Evolutionary conservation across 2,113 vertebrate species (phyloP), one percentile per base, ranked within the genome.

Genomic region (Alligator mississippiensis): DNA sequence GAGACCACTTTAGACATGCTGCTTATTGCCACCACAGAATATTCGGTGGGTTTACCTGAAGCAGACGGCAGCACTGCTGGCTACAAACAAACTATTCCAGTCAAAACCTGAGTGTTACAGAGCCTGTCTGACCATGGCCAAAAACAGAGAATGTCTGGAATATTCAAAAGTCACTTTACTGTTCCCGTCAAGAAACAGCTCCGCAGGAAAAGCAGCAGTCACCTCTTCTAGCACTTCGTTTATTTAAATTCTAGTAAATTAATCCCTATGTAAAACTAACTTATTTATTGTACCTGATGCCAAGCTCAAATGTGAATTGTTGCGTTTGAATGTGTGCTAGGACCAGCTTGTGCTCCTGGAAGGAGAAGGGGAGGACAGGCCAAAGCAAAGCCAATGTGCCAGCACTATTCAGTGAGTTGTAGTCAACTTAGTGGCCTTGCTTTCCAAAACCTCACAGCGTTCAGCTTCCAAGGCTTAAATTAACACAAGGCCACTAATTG

Each of bases 1-100:
- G 99, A 99, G 97, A 99, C 98, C 8, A 99, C 99, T 0, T 96
- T 99, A 91, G 99, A 99, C 97, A 99, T 99, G 2, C 80, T 99
- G 95, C 98, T 99, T 68, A 98, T 99, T 4, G 99, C 99, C 82
- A 99, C 99, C 18, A 98, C 98, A 0, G 99, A 99, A 90, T 97
- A 99, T 19, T 97, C 99, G 0, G 99, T 99, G 80, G 99, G 98
- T 0, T 97, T 99, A 85, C 99, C 99, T 0, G 99, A 97, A 68
- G 98, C 99, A 1, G 97, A 96, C 0, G 97, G 98, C 80, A 97
- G 97, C 82, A 78, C 96, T 11, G 96, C 95, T 0, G 97, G 98
- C 57, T 98, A 98, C 98, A 97, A 98, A 74, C 98, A 98, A 93
- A 99, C 99, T 3, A 99, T 99, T 83, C 97, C 98, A 0, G 96